Conservation (phyloP, 1,140 invertebrate genomes). For the Drosophila sturtevanti region DNA sequence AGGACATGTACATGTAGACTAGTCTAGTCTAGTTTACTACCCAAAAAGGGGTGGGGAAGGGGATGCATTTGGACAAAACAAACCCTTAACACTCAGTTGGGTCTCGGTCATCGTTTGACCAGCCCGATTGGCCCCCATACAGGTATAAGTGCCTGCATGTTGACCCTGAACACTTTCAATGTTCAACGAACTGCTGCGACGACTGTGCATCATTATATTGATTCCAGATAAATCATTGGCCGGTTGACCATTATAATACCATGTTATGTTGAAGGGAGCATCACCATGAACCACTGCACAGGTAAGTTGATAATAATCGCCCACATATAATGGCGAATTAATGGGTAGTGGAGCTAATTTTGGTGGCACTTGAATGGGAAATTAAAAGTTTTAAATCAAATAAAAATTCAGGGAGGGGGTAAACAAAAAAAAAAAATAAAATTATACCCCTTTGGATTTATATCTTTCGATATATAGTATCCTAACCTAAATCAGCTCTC, state of each 20-base stretch:
- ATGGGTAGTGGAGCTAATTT: slow-evolving; percentile 86
- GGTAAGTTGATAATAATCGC: slow-evolving; percentile 89
- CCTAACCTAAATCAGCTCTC: neutral
- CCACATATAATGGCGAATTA: slow-evolving; percentile 90
- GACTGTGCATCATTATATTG: slow-evolving; percentile 81
- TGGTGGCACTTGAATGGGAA: slow-evolving; percentile 86
- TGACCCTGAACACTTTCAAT: slow-evolving; percentile 88
- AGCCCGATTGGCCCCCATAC: slow-evolving; percentile 89
- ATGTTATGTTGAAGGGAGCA: slow-evolving; percentile 89
- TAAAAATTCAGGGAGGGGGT: no score
- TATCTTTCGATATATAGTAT: neutral
- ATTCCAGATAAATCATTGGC: slow-evolving; percentile 63
- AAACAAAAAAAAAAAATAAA: slow-evolving; percentile 34
- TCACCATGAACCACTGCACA: slow-evolving; percentile 92
- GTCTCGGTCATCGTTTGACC: slow-evolving; percentile 86
- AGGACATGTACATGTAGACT: slow-evolving; percentile 30
- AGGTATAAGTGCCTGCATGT: slow-evolving; percentile 88
- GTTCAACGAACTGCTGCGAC: slow-evolving; percentile 87
- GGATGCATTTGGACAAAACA: slow-evolving; percentile 36
- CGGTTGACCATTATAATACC: slow-evolving; percentile 89
- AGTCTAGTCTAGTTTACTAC: slow-evolving; percentile 39
- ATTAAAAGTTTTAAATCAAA: slow-evolving; percentile 22
- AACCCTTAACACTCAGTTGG: slow-evolving; percentile 85
- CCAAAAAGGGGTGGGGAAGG: no score
- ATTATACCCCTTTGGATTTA: neutral